A percentile compares a stretch with the other conserved stretches of the same genome.
phyloP scores from a whole-genome alignment of 1,140 invertebrate species.

The Drosophila gunungcola region DNA sequence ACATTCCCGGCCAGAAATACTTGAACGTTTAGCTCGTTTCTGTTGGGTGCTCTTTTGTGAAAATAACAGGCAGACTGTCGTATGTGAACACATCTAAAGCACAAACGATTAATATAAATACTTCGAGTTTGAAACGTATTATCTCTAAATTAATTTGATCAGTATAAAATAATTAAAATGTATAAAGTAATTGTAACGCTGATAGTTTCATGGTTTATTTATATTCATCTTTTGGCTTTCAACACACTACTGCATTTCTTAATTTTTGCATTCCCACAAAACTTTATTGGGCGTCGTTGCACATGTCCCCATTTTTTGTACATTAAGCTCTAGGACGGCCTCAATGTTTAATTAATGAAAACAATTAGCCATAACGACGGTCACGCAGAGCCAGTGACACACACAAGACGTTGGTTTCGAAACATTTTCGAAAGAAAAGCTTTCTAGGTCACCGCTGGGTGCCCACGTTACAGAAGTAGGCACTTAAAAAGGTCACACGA shows the following conservation, averaged over 20 bases:
- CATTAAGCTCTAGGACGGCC: slow-evolving; percentile 44
- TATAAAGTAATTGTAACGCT: neutral
- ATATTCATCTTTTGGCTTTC: neutral
- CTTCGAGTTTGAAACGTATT: too few species aligned
- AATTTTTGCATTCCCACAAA: slow-evolving; percentile 9
- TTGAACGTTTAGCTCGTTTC: slow-evolving; percentile 13
- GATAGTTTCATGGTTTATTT: neutral
- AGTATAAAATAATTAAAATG: too few species aligned
- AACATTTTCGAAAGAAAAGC: slow-evolving; percentile 77
- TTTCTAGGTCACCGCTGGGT: slow-evolving; percentile 72
- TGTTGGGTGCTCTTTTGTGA: slow-evolving; percentile 13
- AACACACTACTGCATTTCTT: slow-evolving; percentile 5
- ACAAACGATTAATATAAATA: too few species aligned
- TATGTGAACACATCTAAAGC: too few species aligned
- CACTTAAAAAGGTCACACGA: slow-evolving; percentile 60
- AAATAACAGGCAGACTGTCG: neutral
- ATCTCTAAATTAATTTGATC: too few species aligned
- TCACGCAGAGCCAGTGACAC: slow-evolving; percentile 56
- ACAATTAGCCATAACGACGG: slow-evolving; percentile 68
- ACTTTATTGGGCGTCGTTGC: neutral
- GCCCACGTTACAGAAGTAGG: slow-evolving; percentile 26
- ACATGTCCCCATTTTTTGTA: slow-evolving; percentile 23
- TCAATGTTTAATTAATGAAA: slow-evolving; percentile 67
- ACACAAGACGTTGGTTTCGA: slow-evolving; percentile 22
- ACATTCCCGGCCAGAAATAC: slow-evolving; percentile 27